A percentile compares a stretch with the other conserved stretches of the same genome.
Conservation (phyloP, 2,113 vertebrate genomes). For the Tychaedon coryphoeus region DNA sequence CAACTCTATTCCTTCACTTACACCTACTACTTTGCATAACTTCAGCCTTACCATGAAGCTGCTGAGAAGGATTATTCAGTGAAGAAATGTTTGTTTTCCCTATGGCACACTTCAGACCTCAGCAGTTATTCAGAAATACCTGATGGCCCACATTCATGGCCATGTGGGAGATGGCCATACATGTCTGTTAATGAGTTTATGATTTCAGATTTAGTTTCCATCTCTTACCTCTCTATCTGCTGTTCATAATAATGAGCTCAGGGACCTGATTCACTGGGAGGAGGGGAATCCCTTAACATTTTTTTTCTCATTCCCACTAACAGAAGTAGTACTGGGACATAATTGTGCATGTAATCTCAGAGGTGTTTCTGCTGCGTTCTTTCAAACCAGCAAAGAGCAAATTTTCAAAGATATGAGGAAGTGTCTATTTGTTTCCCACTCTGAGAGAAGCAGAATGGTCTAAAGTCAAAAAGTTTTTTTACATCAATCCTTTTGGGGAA, state of each 20-base stretch:
- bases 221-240: conserved; percentile 66
- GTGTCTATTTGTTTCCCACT: not conserved
- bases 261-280: conserved; percentile 54
- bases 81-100: conserved; percentile 31
- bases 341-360: conserved; percentile 30
- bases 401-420: conserved; percentile 3
- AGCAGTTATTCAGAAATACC: conserved; percentile 46
- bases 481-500: not conserved
- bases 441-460: not conserved
- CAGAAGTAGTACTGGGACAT: conserved; percentile 51
- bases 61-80: not conserved
- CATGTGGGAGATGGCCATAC: conserved; percentile 35
- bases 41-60: not conserved
- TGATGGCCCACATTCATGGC: conserved; percentile 61
- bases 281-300: conserved; percentile 14
- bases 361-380: not conserved
- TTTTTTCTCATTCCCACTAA: conserved; percentile 42
- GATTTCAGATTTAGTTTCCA: conserved; percentile 68
- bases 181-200: conserved; percentile 62
- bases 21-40: not conserved
- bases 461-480: conserved; percentile 46
- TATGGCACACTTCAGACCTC: conserved; percentile 7
- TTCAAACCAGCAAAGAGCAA: not conserved
- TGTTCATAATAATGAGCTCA: conserved; percentile 64
- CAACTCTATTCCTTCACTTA: not conserved